phyloP scores from a whole-genome alignment of 1,140 invertebrate genomes.

The Gryon sp. region DNA sequence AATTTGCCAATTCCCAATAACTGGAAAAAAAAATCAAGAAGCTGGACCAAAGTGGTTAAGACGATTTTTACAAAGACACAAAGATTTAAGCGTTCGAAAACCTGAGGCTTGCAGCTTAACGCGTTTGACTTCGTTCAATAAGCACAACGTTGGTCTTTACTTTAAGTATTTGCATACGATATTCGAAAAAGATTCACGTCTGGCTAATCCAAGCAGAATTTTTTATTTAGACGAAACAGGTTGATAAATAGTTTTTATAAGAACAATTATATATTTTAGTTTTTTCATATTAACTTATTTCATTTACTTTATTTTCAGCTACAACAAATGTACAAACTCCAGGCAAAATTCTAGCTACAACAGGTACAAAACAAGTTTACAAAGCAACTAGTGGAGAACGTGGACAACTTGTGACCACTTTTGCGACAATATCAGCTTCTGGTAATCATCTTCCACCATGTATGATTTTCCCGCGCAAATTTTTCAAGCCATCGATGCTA shows the following conservation, averaged over 20 bases:
- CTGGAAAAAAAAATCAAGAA: constrained; percentile 19
- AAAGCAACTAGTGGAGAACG: constrained; percentile 68
- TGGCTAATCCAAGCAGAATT: constrained; percentile 24
- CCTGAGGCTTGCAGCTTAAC: constrained; percentile 24
- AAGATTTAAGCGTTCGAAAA: constrained; percentile 16
- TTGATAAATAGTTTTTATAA: constrained; percentile 12
- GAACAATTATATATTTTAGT: constrained; percentile 4
- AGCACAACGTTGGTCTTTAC: constrained; percentile 45
- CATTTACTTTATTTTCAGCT: constrained; percentile 20
- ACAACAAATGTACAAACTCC: constrained; percentile 65
- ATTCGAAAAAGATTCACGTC: neutral
- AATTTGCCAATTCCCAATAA: neutral
- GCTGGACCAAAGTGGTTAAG: constrained; percentile 27
- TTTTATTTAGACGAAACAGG: constrained; percentile 76
- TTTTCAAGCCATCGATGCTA: constrained; percentile 66
- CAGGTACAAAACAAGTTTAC: constrained; percentile 73
- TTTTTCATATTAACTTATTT: neutral
- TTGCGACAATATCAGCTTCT: constrained; percentile 62
- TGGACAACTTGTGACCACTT: constrained; percentile 69
- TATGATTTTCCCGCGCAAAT: constrained; percentile 71
- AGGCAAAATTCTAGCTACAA: constrained; percentile 68
- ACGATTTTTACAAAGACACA: constrained; percentile 11
- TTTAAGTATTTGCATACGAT: constrained; percentile 19
- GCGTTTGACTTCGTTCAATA: constrained; percentile 40
- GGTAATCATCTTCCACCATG: constrained; percentile 71